Evolutionary conservation across 2,797 vertebrate species (phyloP), one percentile per base, ranked within the genome.

Genomic region (Catostomus latipinnis): DNA sequence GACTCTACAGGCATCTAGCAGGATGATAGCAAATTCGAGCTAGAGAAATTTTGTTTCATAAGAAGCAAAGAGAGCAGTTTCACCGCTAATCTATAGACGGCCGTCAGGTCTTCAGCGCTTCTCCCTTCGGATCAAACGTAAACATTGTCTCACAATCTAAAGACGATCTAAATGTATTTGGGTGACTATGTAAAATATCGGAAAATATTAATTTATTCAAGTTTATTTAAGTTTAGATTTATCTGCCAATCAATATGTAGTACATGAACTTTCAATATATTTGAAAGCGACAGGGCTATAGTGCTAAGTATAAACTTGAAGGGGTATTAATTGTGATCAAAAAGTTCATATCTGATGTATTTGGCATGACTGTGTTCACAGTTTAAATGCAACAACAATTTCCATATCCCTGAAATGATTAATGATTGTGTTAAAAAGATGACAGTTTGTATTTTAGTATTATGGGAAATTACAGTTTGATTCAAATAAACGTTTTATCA

Each of bases 21-120:
- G 53, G 16, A 63, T 53, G 34, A 71, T 49, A 65, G 68, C 52
- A 72, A 65, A 63, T 54, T 46, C 11, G 6, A 71, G 34, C 34
- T 14, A 22, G 49, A 13, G 18, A 72, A 57, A 66, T 56, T 1
- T 58, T 16, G 14, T 45, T 14, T 11, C 54, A 56, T 34, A 63
- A 43, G 65, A 60, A 45, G 12, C 11, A 63, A 63, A 70, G 11
- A 16, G 4, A n/a, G 46, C 1, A 34, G 43, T 62, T 22, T 52
- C 71, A 9, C 14, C 6, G 9, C 14, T 48, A n/a, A 2, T 63
- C 5, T 22, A 22, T 18, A 34, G 34, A 34, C 34, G 1, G 34
- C 2, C 34, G 34, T 34, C 34, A 34, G 34, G 34, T 34, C 34
- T 34, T 34, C 11, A 12, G 57, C 8, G 22, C 7, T 9, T 13